Conservation (phyloP, 2,888 invertebrate genomes). For the Acanthosoma haemorrhoidale region DNA sequence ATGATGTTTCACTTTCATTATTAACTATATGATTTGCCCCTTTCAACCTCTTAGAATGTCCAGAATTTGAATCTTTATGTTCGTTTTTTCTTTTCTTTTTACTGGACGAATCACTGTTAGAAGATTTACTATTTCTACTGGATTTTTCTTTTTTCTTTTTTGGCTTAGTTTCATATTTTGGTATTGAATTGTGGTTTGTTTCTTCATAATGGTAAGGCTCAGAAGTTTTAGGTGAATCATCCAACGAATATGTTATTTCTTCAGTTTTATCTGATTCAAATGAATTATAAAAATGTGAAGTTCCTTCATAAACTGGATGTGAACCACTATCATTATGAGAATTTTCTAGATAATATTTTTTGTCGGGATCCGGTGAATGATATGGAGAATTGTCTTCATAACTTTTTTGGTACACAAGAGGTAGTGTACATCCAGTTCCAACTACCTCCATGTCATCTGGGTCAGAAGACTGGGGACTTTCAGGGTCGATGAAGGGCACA, state of each 20-base stretch:
- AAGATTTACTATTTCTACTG: neutral
- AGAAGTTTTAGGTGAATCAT: neutral
- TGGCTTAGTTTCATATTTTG: neutral
- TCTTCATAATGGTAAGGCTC: neutral
- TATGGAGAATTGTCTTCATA: slow-evolving; percentile 14
- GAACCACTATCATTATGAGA: neutral
- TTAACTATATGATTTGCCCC: too few species aligned
- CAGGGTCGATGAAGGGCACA: neutral
- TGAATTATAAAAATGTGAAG: slow-evolving; percentile 15
- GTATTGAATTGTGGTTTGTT: neutral
- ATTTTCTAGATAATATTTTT: neutral
- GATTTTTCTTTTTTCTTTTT: slow-evolving; percentile 22
- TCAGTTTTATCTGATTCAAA: neutral
- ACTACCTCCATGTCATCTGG: neutral
- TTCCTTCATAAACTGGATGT: neutral
- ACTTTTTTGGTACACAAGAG: neutral
- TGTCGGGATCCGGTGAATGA: neutral
- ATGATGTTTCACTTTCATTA: neutral
- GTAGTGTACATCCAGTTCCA: neutral
- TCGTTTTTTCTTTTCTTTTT: neutral
- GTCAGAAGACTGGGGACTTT: slow-evolving; percentile 1
- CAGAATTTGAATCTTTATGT: neutral
- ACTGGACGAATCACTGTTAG: neutral
- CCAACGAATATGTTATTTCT: slow-evolving; percentile 2
- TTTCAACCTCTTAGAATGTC: neutral